Percentiles rank a stretch among this genome's conserved stretches.
Evolutionary conservation across 2,797 vertebrate species (phyloP).

Genomic region (Rhinatrema bivittatum): DNA sequence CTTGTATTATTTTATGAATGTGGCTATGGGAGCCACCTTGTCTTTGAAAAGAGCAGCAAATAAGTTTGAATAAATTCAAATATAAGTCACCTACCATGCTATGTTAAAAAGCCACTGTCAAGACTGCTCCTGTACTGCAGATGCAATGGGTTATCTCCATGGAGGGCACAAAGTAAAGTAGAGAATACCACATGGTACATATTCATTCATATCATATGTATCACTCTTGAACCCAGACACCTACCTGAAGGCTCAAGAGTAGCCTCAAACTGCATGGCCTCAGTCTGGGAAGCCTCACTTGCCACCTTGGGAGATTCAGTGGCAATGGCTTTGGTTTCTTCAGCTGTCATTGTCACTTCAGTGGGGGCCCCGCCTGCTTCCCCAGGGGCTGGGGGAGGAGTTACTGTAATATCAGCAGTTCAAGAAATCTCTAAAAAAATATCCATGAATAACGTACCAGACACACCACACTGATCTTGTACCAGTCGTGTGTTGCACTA

Average conservation of each 20-base stretch:
- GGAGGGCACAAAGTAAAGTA: too few relatives aligned
- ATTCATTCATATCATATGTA: too few relatives aligned
- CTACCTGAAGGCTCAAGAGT: slow-evolving; percentile 57
- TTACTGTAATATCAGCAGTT: slow-evolving; percentile 21
- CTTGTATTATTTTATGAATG: too few relatives aligned
- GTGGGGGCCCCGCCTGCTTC: slow-evolving; percentile 28
- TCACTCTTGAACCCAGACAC: too few relatives aligned
- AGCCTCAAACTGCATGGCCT: slow-evolving; percentile 35
- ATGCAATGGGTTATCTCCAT: too few relatives aligned
- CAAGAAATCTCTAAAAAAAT: not conserved
- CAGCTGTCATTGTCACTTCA: slow-evolving; percentile 31
- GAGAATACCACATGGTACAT: too few relatives aligned
- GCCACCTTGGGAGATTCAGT: slow-evolving; percentile 26
- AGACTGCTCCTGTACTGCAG: too few relatives aligned
- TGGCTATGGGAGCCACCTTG: too few relatives aligned
- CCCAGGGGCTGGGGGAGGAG: slow-evolving; percentile 31
- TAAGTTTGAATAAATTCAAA: too few relatives aligned
- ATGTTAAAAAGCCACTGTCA: too few relatives aligned
- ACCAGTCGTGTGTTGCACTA: not conserved
- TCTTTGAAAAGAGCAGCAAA: too few relatives aligned
- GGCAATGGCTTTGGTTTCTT: slow-evolving; percentile 26
- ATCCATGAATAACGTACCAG: accelerated
- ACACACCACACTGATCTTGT: not conserved
- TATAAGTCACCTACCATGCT: too few relatives aligned
- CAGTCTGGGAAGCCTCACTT: slow-evolving; percentile 44